phyloP scores from a whole-genome alignment of 2,113 vertebrate species.

The Megatriorchis doriae region DNA sequence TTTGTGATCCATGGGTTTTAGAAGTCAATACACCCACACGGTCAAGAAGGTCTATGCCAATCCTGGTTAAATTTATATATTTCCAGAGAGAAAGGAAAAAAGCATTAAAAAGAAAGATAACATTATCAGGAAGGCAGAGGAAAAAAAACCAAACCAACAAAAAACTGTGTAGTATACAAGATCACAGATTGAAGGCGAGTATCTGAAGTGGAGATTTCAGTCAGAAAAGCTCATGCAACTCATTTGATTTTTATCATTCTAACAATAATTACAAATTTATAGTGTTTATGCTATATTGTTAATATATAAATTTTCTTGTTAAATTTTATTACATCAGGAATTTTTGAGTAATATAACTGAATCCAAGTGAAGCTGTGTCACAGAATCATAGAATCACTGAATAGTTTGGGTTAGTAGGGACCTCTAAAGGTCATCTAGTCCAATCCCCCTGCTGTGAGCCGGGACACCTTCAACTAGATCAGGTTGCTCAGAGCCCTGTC shows the following conservation, averaged over 20 bases:
- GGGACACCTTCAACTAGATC: background rate
- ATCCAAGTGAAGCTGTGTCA: background rate
- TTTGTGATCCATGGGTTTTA: slow-evolving; percentile 23
- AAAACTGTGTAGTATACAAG: background rate
- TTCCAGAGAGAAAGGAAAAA: background rate
- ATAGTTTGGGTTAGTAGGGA: background rate
- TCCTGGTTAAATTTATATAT: background rate
- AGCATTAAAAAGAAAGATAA: background rate
- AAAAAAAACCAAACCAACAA: background rate
- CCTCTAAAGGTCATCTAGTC: background rate
- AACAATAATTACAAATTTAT: background rate
- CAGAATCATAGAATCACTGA: background rate
- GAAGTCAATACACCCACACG: slow-evolving; percentile 10
- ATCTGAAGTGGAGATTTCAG: background rate
- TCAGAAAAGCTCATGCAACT: background rate
- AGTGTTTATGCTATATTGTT: background rate
- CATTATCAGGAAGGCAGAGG: background rate
- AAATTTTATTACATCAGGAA: background rate
- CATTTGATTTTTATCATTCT: background rate
- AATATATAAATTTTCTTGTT: background rate
- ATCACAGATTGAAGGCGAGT: background rate
- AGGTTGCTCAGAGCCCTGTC: background rate
- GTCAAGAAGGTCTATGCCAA: slow-evolving; percentile 2
- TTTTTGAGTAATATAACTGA: background rate
- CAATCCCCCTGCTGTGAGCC: background rate